Percentiles rank a stretch among this genome's conserved stretches.
phyloP scores from a whole-genome alignment of 1,140 invertebrate genomes.

The Drosophila lacertosa region DNA sequence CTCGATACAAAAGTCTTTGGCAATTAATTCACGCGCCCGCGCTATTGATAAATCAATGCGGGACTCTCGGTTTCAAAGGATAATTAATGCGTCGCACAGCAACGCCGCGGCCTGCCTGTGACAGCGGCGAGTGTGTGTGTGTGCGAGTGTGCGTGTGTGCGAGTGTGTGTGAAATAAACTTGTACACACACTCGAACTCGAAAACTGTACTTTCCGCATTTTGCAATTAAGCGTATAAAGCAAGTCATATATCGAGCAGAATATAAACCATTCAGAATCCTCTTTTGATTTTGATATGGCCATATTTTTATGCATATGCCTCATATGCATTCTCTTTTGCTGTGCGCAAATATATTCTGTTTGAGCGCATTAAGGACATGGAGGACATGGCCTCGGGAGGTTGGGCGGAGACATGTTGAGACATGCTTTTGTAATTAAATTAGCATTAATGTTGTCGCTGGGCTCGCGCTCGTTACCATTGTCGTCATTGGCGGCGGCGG shows the following conservation, averaged over 20 bases:
- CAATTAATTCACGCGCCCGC: constrained; percentile 66
- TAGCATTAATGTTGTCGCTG: constrained; percentile 63
- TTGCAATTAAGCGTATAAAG: constrained; percentile 2
- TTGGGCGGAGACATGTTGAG: constrained; percentile 25
- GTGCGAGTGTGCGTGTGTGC: not conserved
- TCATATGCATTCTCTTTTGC: constrained; percentile 3
- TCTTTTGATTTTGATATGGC: not conserved
- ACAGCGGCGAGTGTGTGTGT: constrained; percentile 35
- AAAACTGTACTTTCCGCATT: no score
- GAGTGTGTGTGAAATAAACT: constrained; percentile 10
- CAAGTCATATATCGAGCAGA: not conserved
- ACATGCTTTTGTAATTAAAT: constrained; percentile 71
- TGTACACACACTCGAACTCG: not conserved
- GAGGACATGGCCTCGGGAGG: no score
- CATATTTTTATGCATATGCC: not conserved
- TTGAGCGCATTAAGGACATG: constrained; percentile 24
- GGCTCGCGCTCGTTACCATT: constrained; percentile 35
- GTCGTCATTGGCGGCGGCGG: not conserved
- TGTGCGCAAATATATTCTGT: constrained; percentile 18
- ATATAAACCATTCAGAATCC: not conserved
- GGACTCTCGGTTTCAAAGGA: constrained; percentile 65
- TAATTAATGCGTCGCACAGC: constrained; percentile 69
- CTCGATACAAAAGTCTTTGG: constrained; percentile 61
- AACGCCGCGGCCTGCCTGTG: constrained; percentile 45
- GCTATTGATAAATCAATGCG: constrained; percentile 68